A percentile compares a stretch with the other conserved stretches of the same genome.
Conservation (phyloP, 2,888 invertebrate genomes). For the Fragum fragum region DNA sequence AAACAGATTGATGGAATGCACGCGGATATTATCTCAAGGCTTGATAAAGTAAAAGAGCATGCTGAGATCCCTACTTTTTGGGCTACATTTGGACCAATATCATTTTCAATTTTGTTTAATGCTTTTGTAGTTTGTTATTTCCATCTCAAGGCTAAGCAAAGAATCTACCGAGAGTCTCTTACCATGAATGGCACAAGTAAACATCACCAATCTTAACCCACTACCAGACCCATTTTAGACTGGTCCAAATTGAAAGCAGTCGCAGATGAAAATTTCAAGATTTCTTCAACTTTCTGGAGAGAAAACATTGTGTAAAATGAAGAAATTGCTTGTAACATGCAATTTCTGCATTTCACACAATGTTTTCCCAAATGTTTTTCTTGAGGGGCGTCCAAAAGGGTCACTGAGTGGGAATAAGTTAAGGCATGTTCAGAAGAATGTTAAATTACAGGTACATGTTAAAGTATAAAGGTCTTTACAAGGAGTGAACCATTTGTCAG, state of each 20-base stretch:
- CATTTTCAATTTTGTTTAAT: constrained; percentile 77
- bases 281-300: no score
- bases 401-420: no score
- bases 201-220: not conserved
- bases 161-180: constrained; percentile 56
- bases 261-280: no score
- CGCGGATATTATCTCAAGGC: constrained; percentile 78
- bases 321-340: not conserved
- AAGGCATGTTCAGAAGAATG: no score
- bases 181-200: not conserved
- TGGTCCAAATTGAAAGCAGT: no score
- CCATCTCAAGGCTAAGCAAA: constrained; percentile 68
- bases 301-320: constrained; percentile 5
- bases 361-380: not conserved
- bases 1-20: constrained; percentile 84
- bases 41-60: constrained; percentile 67
- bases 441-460: no score
- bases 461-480: no score
- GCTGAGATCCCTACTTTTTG: constrained; percentile 79
- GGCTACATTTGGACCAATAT: constrained; percentile 82
- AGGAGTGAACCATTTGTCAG: no score
- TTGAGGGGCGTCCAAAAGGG: no score
- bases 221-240: no score
- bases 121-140: constrained; percentile 75
- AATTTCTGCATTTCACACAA: constrained; percentile 17